A percentile compares a stretch with the other conserved stretches of the same genome.
Evolutionary conservation across 2,888 invertebrate genomes (phyloP).

Genomic region (Ophonus ardosiacus): DNA sequence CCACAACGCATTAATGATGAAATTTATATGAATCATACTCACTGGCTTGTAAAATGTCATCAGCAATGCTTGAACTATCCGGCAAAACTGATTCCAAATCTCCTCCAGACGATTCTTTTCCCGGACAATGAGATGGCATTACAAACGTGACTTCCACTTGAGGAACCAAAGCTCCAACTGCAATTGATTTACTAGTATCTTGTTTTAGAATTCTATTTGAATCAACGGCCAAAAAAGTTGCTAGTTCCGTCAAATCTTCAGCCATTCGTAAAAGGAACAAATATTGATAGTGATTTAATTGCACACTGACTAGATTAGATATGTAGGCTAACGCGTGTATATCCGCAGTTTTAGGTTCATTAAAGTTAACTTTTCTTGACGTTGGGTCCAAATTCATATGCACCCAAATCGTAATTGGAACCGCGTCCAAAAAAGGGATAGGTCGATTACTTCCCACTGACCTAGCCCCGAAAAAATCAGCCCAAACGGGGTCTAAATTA

Average conservation of each 20-base stretch:
- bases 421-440: constrained; percentile 89
- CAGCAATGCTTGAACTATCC: constrained; percentile 91
- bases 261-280: constrained; percentile 91
- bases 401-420: constrained; percentile 93
- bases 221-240: constrained; percentile 88
- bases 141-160: constrained; percentile 93
- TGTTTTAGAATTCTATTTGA: constrained; percentile 84
- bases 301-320: constrained; percentile 90
- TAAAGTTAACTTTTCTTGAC: constrained; percentile 66
- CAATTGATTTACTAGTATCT: constrained; percentile 78
- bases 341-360: constrained; percentile 77
- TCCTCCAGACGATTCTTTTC: constrained; percentile 90
- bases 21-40: constrained; percentile 66
- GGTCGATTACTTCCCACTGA: constrained; percentile 85
- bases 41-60: constrained; percentile 82
- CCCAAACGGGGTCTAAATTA: constrained; percentile 93
- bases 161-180: constrained; percentile 88
- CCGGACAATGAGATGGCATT: constrained; percentile 89
- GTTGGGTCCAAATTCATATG: constrained; percentile 76
- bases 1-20: no score
- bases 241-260: constrained; percentile 88
- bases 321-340: constrained; percentile 90
- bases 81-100: constrained; percentile 91
- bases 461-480: constrained; percentile 92
- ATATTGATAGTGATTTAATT: constrained; percentile 96